These are phyloP conservation scores for Tringa solitaria DNA, from an alignment of 2,113 vertebrate genomes.

Conservation along the genomic window DNA sequence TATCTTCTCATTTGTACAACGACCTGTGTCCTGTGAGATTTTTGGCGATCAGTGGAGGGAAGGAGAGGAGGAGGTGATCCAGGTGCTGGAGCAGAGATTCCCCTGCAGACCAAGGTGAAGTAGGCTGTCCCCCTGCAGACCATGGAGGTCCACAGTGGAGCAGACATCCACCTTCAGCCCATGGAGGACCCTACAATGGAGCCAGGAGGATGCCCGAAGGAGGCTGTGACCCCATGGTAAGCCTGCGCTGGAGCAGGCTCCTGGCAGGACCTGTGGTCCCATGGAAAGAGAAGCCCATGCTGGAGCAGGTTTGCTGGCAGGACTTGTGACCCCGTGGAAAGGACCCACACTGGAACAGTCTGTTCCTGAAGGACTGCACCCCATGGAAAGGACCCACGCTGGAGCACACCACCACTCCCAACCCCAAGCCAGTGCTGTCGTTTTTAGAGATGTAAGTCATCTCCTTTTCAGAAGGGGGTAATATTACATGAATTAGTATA, in stretches of 20 bases:
- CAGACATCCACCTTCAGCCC: neutral
- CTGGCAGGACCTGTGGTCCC: neutral
- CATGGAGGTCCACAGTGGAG: neutral
- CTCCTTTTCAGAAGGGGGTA: neutral
- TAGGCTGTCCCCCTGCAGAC: neutral
- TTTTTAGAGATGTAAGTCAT: neutral
- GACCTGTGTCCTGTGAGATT: neutral
- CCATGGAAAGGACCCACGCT: neutral
- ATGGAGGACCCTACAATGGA: neutral
- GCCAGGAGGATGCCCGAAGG: neutral
- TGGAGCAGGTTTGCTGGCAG: neutral
- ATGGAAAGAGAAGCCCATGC: no score
- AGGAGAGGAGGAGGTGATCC: neutral
- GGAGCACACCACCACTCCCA: neutral
- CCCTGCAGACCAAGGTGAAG: neutral
- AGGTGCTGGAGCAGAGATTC: neutral
- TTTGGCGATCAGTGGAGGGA: neutral
- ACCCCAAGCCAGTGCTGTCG: neutral
- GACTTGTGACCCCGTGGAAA: neutral
- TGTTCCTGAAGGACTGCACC: no score
- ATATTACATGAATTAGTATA: neutral
- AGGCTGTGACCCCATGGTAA: neutral
- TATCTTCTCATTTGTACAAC: neutral
- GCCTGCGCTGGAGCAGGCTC: neutral
- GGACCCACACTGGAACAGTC: no score